Conservation (phyloP, 64 coral and sea anemone species). For the Pocillopora damicornis region DNA sequence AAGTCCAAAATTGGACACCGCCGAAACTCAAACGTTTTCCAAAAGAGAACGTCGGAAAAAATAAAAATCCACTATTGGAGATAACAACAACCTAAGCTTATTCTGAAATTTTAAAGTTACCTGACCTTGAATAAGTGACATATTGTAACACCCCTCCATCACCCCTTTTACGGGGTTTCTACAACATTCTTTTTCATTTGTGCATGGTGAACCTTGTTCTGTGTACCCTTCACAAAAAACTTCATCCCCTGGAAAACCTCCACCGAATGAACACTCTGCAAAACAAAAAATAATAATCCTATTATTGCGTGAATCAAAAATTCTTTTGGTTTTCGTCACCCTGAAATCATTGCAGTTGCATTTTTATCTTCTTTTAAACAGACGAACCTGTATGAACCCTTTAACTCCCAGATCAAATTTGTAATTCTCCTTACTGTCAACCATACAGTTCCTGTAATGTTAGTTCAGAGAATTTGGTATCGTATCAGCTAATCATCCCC, state of each 20-base stretch:
- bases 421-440: too few relatives aligned
- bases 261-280: not conserved
- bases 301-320: not conserved
- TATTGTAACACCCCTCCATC: not conserved
- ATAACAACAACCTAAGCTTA: not conserved
- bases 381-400: too few relatives aligned
- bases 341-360: too few relatives aligned
- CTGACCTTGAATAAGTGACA: conserved; percentile 26
- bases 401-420: too few relatives aligned
- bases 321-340: too few relatives aligned
- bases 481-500: too few relatives aligned
- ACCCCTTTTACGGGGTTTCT: not conserved
- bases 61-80: not conserved
- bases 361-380: too few relatives aligned
- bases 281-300: not conserved
- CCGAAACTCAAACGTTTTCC: too few relatives aligned
- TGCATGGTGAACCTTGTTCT: not conserved
- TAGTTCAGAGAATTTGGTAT: too few relatives aligned
- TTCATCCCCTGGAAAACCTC: not conserved
- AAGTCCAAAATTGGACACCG: too few relatives aligned
- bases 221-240: not conserved
- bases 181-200: conserved; percentile 16
- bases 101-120: not conserved
- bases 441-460: too few relatives aligned
- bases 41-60: not conserved